These are phyloP conservation scores for Leptinotarsa tumamoca DNA, from an alignment of 2,888 invertebrate genomes.

Conservation along the genomic window DNA sequence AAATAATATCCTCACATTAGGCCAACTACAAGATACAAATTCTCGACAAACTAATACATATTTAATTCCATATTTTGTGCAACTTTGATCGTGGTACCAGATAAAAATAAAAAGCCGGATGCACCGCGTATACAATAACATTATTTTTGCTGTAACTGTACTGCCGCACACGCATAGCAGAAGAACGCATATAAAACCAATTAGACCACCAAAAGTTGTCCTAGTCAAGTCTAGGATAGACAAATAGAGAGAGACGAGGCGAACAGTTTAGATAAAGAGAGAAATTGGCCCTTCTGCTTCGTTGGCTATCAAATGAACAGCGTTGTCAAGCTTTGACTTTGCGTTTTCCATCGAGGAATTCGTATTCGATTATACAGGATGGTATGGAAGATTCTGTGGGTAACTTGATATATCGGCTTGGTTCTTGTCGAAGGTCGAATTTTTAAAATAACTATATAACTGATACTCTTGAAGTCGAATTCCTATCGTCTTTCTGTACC, in stretches of 20 bases:
- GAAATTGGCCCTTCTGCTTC: slow-evolving; percentile 44
- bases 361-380: neutral
- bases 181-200: slow-evolving; percentile 50
- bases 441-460: too few species aligned
- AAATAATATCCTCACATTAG: neutral
- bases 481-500: too few species aligned
- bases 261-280: slow-evolving; percentile 35
- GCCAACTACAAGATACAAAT: neutral
- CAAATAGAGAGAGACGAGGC: slow-evolving; percentile 41
- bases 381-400: neutral
- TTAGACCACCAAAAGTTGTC: slow-evolving; percentile 51
- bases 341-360: slow-evolving; percentile 4
- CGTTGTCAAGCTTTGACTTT: slow-evolving; percentile 29
- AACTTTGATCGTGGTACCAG: slow-evolving; percentile 6
- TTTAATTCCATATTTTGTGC: slow-evolving; percentile 14
- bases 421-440: too few species aligned
- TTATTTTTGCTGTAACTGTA: slow-evolving; percentile 52
- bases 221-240: slow-evolving; percentile 53
- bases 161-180: slow-evolving; percentile 45
- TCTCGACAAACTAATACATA: neutral
- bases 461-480: too few species aligned
- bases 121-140: slow-evolving; percentile 34
- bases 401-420: neutral
- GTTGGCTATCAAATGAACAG: slow-evolving; percentile 16
- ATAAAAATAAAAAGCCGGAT: slow-evolving; percentile 39